Percentiles rank a stretch among this genome's conserved stretches.
phyloP scores from a whole-genome alignment of 2,888 invertebrate species.

The Spilosoma lubricipeda region DNA sequence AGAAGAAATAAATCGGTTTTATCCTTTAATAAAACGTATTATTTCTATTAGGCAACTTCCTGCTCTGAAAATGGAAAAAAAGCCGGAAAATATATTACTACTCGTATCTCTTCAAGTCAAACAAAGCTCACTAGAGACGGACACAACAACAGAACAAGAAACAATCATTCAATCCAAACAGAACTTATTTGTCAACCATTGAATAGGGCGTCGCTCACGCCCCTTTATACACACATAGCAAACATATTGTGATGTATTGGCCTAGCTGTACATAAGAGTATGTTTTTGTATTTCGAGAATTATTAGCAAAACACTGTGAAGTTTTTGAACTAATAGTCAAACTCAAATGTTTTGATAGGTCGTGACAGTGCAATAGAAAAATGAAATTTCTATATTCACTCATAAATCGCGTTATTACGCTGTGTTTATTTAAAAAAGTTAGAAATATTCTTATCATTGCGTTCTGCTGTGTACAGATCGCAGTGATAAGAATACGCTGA shows the following conservation, averaged over 20 bases:
- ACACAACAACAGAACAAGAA: conserved; percentile 13
- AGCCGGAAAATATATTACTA: too few relatives aligned
- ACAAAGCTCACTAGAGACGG: conserved; percentile 1
- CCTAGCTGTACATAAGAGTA: not conserved
- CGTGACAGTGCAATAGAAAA: too few relatives aligned
- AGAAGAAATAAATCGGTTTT: not conserved
- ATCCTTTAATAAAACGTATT: not conserved
- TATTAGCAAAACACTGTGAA: not conserved
- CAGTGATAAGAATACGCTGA: too few relatives aligned
- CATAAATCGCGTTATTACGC: too few relatives aligned
- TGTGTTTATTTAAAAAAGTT: too few relatives aligned
- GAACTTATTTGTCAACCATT: conserved; percentile 4
- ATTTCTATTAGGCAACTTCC: not conserved
- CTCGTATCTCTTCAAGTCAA: conserved; percentile 1
- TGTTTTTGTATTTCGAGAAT: not conserved
- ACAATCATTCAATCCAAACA: conserved; percentile 12
- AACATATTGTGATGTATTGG: conserved; percentile 2
- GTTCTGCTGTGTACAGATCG: too few relatives aligned
- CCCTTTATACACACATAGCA: not conserved
- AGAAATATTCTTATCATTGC: too few relatives aligned
- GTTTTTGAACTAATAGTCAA: not conserved
- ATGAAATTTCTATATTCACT: too few relatives aligned
- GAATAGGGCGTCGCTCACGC: conserved; percentile 1
- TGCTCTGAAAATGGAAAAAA: not conserved
- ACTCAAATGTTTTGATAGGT: too few relatives aligned